Percentiles rank a stretch among this genome's conserved stretches.
Evolutionary conservation across 2,888 invertebrate genomes (phyloP).

Genomic region (Leptogaster cylindrica): DNA sequence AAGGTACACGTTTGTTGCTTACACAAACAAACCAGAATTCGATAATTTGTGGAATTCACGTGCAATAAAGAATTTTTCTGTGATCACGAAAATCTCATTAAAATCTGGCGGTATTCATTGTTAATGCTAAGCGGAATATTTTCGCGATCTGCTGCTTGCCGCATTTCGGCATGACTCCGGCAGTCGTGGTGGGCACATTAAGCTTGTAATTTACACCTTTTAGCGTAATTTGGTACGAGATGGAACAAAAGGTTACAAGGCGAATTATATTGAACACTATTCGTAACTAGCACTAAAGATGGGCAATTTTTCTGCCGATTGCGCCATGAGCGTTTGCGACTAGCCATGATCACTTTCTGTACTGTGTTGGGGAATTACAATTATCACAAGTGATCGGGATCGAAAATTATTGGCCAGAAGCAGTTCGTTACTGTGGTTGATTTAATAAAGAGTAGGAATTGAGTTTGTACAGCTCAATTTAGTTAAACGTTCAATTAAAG

Average conservation of each 20-base stretch:
- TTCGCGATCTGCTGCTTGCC: background rate
- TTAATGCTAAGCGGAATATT: slow-evolving; percentile 25
- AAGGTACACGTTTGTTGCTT: background rate
- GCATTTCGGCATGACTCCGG: slow-evolving; percentile 2
- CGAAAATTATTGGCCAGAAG: too few species aligned
- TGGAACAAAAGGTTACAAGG: slow-evolving; percentile 12
- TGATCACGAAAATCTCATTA: slow-evolving; percentile 41
- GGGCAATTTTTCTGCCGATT: too few species aligned
- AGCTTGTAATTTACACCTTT: slow-evolving; percentile 11
- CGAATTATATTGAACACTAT: slow-evolving; percentile 4
- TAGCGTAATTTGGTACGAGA: slow-evolving; percentile 14
- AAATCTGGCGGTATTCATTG: slow-evolving; percentile 25
- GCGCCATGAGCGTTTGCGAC: too few species aligned
- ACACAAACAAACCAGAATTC: background rate
- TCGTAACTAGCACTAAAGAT: too few species aligned
- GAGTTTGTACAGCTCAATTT: too few species aligned
- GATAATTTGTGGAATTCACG: slow-evolving; percentile 41
- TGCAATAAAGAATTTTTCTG: slow-evolving; percentile 41
- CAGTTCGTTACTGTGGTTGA: too few species aligned
- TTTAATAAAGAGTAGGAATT: too few species aligned
- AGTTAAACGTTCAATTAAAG: too few species aligned
- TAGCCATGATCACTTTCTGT: too few species aligned
- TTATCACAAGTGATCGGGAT: too few species aligned
- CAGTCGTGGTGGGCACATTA: slow-evolving; percentile 15
- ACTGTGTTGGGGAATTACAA: too few species aligned